Conservation (phyloP, 2,797 vertebrate species). For the Pempheris klunzingeri region DNA sequence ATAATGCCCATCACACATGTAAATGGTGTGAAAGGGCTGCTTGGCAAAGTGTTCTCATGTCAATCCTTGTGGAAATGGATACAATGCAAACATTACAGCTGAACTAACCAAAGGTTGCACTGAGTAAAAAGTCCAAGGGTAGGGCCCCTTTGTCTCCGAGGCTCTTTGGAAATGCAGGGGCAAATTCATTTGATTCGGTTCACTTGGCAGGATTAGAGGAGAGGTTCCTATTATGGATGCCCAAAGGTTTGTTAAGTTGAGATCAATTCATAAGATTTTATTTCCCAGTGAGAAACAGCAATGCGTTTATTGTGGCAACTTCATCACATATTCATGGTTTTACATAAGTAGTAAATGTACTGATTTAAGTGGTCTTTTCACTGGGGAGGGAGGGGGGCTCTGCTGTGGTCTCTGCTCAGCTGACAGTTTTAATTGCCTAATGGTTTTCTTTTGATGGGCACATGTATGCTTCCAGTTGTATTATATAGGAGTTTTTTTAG, state of each 20-base stretch:
- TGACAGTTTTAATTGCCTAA: constrained; percentile 97
- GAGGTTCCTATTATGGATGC: constrained; percentile 92
- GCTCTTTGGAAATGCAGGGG: constrained; percentile 91
- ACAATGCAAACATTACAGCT: constrained; percentile 99
- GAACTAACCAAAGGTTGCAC: constrained; percentile 97
- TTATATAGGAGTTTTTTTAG: constrained; percentile 43
- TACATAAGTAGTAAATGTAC: constrained; percentile 99
- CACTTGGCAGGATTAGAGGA: constrained; percentile 97
- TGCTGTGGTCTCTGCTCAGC: constrained; percentile 92
- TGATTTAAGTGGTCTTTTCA: constrained; percentile 98
- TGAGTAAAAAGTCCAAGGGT: constrained; percentile 94
- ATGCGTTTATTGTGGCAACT: constrained; percentile 98
- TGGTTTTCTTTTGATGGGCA: constrained; percentile 86
- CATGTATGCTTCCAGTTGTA: constrained; percentile 74
- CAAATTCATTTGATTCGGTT: constrained; percentile 99
- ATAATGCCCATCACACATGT: constrained; percentile 99
- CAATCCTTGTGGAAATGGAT: constrained; percentile 99
- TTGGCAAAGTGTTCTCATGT: constrained; percentile 99
- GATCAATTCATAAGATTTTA: constrained; percentile 99
- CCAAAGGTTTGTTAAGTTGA: constrained; percentile 97
- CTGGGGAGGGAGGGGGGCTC: constrained; percentile 66
- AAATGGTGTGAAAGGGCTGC: constrained; percentile 99
- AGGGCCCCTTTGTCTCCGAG: constrained; percentile 89
- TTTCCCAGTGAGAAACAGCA: constrained; percentile 98
- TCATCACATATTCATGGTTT: constrained; percentile 99